Percentiles rank a stretch among this genome's conserved stretches.
These are phyloP conservation scores for Tragelaphus strepsiceros DNA, from an alignment of 2,113 vertebrate species.

Conservation along the genomic window DNA sequence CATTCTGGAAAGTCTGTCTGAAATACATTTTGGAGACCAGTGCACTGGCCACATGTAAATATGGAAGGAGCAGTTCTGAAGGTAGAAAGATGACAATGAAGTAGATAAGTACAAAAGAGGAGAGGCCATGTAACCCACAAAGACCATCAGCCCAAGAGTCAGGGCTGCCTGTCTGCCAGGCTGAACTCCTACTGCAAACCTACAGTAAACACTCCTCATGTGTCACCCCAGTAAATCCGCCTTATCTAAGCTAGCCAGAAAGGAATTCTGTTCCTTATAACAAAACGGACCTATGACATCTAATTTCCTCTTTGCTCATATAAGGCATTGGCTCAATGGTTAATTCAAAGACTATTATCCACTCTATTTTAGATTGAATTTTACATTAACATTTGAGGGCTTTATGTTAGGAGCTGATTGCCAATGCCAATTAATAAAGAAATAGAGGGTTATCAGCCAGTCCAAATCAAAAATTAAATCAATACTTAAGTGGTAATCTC, in stretches of 20 bases:
- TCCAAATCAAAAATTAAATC: conserved; percentile 45
- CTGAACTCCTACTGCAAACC: background rate
- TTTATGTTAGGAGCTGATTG: background rate
- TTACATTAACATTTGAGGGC: background rate
- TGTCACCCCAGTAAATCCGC: background rate
- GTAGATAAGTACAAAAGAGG: background rate
- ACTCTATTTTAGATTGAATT: background rate
- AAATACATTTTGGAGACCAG: background rate
- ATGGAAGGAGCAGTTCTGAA: background rate
- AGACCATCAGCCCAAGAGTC: background rate
- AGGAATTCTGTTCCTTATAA: background rate
- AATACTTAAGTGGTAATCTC: background rate
- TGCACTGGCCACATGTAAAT: background rate
- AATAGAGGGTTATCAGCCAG: background rate
- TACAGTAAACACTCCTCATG: background rate
- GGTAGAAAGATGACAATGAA: background rate
- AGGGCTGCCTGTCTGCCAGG: background rate
- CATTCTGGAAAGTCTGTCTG: background rate
- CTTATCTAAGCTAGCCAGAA: background rate
- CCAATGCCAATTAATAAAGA: background rate
- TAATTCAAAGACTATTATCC: background rate
- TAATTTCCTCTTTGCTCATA: background rate
- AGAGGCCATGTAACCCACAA: background rate
- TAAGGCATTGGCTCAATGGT: background rate
- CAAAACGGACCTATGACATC: background rate